phyloP scores from a whole-genome alignment of 2,888 invertebrate species.

The Apodemia duryi region DNA sequence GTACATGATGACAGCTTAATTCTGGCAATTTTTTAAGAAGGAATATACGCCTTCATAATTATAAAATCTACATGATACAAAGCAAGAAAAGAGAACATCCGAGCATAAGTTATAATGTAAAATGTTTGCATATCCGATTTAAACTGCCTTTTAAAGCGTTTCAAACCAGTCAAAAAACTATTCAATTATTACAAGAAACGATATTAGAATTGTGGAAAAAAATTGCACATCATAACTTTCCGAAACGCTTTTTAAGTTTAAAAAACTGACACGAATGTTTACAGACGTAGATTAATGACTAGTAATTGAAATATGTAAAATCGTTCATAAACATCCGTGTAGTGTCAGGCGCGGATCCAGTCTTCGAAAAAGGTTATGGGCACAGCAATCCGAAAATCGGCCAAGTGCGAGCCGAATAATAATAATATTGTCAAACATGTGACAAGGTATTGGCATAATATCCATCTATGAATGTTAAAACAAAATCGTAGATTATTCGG shows the following conservation, averaged over 20 bases:
- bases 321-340: conserved; percentile 16
- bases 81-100: neutral
- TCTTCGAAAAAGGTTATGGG: too few relatives aligned
- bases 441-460: too few relatives aligned
- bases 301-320: neutral
- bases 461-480: too few relatives aligned
- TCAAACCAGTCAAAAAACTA: neutral
- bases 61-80: too few relatives aligned
- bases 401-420: too few relatives aligned
- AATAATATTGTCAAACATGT: too few relatives aligned
- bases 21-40: neutral
- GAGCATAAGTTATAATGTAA: neutral
- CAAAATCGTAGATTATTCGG: too few relatives aligned
- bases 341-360: neutral
- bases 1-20: neutral
- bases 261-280: neutral
- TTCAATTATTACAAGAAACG: neutral
- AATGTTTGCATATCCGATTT: neutral
- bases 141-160: neutral
- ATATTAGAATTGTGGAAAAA: neutral
- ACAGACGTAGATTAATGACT: neutral
- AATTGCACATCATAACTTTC: neutral
- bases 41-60: neutral
- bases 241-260: neutral
- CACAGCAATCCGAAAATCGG: too few relatives aligned